phyloP scores from a whole-genome alignment of 2,797 vertebrate species.

The Holocentrus rufus region DNA sequence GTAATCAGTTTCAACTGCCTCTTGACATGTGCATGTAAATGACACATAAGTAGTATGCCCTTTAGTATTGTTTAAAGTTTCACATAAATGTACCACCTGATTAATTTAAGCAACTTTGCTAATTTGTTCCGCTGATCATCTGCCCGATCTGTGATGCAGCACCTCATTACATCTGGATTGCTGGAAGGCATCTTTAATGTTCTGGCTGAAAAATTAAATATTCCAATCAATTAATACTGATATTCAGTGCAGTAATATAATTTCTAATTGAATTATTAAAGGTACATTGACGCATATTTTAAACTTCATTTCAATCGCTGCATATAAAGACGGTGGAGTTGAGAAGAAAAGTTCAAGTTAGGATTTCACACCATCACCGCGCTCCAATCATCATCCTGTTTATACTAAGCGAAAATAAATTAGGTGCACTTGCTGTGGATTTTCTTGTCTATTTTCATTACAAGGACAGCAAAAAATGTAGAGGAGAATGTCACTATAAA shows the following conservation, averaged over 20 bases:
- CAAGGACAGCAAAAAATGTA: conserved; percentile 9
- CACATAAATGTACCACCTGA: conserved; percentile 67
- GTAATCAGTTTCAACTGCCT: conserved; percentile 68
- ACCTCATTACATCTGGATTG: conserved; percentile 75
- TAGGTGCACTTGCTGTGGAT: not conserved
- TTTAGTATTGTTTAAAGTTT: conserved; percentile 69
- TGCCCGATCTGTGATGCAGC: conserved; percentile 72
- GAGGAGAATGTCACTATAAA: conserved; percentile 36
- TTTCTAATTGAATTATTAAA: conserved; percentile 71
- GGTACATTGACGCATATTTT: conserved; percentile 22
- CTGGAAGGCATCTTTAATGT: conserved; percentile 69
- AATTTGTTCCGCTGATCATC: conserved; percentile 77
- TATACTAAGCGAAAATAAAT: conserved; percentile 9
- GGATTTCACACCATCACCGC: not conserved
- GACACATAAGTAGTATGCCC: conserved; percentile 66
- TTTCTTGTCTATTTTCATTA: not conserved
- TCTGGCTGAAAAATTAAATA: conserved; percentile 65
- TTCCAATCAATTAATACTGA: conserved; percentile 69
- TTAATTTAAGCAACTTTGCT: conserved; percentile 79
- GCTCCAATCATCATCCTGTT: not conserved
- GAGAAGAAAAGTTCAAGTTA: not conserved
- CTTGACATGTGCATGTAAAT: conserved; percentile 62
- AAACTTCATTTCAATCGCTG: conserved; percentile 2
- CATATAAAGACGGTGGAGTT: conserved; percentile 9
- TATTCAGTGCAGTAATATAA: conserved; percentile 56